These are phyloP conservation scores for Sphaerophoria taeniata DNA, from an alignment of 2,888 invertebrate species.

Conservation along the genomic window DNA sequence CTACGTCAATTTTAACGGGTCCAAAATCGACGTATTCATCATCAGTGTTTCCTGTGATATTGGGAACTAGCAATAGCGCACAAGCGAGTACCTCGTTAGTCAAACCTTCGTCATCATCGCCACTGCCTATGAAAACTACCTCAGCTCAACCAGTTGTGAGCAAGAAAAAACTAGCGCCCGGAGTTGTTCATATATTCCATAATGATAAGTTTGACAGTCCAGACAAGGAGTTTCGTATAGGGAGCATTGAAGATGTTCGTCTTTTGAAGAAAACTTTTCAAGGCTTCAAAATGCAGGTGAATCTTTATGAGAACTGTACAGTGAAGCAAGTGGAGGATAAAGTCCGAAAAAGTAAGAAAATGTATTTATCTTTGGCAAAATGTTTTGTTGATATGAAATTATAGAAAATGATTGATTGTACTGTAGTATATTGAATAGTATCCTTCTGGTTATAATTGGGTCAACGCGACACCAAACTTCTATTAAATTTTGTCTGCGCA, in stretches of 20 bases:
- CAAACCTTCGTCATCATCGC: neutral
- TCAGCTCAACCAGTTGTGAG: neutral
- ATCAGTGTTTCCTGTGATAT: neutral
- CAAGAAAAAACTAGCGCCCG: constrained; percentile 77
- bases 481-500: no score
- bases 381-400: neutral
- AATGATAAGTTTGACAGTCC: constrained; percentile 79
- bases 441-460: no score
- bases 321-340: constrained; percentile 77
- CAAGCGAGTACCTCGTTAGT: neutral
- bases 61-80: neutral
- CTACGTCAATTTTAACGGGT: neutral
- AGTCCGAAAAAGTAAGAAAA: constrained; percentile 79
- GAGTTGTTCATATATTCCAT: constrained; percentile 80
- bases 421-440: no score
- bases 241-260: constrained; percentile 79
- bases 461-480: no score
- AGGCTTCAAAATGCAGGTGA: constrained; percentile 78
- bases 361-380: neutral
- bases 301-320: constrained; percentile 78
- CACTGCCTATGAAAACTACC: neutral
- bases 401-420: no score
- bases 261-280: constrained; percentile 77
- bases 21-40: constrained; percentile 21
- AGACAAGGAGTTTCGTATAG: constrained; percentile 78